phyloP scores from a whole-genome alignment of 2,888 invertebrate genomes.

The Cancer borealis region DNA sequence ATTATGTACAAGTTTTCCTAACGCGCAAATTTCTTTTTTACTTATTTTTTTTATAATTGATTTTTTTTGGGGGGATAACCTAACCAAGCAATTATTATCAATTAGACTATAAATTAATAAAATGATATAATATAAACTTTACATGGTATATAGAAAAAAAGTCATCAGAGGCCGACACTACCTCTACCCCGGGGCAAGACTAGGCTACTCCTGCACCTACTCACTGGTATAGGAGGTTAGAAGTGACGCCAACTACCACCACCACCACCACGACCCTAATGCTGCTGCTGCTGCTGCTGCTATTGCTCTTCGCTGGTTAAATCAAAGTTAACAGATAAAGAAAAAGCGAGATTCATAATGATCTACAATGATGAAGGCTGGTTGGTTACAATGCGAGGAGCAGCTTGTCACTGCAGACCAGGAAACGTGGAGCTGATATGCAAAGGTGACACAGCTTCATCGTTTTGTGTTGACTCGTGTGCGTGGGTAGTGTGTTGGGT shows the following conservation, averaged over 20 bases:
- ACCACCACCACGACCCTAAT: not conserved
- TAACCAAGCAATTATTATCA: not conserved
- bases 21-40: not conserved
- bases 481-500: not conserved
- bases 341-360: not conserved
- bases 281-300: slow-evolving; percentile 6
- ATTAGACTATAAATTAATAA: slow-evolving; percentile 30
- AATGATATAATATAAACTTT: slow-evolving; percentile 28
- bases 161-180: slow-evolving; percentile 7
- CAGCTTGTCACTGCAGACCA: not conserved
- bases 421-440: not conserved
- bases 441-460: not conserved
- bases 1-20: slow-evolving; percentile 34
- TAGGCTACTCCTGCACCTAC: not conserved
- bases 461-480: not conserved
- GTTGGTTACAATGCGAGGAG: slow-evolving; percentile 6
- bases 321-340: not conserved
- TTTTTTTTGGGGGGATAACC: slow-evolving; percentile 23
- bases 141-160: slow-evolving; percentile 1
- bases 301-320: not conserved
- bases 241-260: not conserved
- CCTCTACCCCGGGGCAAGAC: slow-evolving; percentile 25
- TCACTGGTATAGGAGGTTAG: not conserved
- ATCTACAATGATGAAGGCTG: slow-evolving; percentile 15
- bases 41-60: too few relatives aligned